Evolutionary conservation across 2,797 vertebrate genomes (phyloP), one percentile per base, ranked within the genome.

Genomic region (Rhadinocentrus ornatus): DNA sequence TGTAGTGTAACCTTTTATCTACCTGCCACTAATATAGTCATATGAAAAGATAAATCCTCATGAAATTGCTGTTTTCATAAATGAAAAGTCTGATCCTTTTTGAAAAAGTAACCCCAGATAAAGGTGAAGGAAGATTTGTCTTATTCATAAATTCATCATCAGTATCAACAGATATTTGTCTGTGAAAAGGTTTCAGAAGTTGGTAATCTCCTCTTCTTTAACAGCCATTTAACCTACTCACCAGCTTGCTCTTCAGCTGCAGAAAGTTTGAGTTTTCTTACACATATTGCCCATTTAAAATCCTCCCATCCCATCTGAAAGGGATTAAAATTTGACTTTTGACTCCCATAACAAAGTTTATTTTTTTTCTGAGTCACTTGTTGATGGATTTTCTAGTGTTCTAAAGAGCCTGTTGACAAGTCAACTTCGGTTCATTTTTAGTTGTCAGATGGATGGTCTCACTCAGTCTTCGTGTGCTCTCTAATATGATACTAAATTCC

Each of bases 41-140:
- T 37, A 26, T 69, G 1, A 52, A 46, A 37, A 67, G 2, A 12
- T 1, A 15, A 1, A 16, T 12, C 11, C 18, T 22, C 3, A 3
- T 35, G 4, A 68, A 69, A 58, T 13, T 9, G 15, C 18, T 52
- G 16, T 44, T 26, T 35, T 34, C n/a, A 20, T 18, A 32, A 18
- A 20, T 50, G 16, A 59, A 31, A 12, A 48, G 8, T 3, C 39
- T 34, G 41, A 35, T 56, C 31, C 29, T 48, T 6, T 24, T 32
- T 57, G 41, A 48, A 66, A 16, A 35, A 26, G 13, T 15, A 27
- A 16, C 15, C 26, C 6, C 58, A 44, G 26, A 44, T 41, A 44
- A 29, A 59, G 18, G 34, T 59, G 34, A 59, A 59, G 46, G 46
- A 48, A 48, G 46, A 48, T 48, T 48, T 22, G n/a, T 48, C n/a